Evolutionary conservation across 2,113 vertebrate genomes (phyloP).

Genomic region (Eubucco bourcierii): DNA sequence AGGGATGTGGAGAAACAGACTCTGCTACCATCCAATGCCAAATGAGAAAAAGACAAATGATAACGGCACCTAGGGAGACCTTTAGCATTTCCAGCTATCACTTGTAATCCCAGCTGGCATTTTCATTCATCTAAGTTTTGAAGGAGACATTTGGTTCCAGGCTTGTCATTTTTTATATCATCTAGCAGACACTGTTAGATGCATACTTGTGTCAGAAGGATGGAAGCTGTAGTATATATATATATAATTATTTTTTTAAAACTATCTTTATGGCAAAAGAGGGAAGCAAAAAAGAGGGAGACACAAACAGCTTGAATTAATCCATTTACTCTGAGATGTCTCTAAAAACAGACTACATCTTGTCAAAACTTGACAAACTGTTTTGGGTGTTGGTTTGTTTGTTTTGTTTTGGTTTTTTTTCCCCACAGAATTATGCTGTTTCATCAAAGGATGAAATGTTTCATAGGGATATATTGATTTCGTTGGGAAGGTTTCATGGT

Average conservation of each 20-base stretch:
- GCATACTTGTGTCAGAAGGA: not conserved
- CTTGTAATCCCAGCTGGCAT: not conserved
- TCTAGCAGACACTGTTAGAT: not conserved
- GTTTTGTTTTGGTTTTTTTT: not conserved
- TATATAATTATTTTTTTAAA: not conserved
- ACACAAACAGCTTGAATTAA: not conserved
- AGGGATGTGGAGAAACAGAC: not conserved
- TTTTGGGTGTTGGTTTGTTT: not conserved
- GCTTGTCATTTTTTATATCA: not conserved
- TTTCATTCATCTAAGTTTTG: not conserved
- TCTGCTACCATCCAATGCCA: not conserved
- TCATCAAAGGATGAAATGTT: not conserved
- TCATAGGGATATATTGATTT: not conserved
- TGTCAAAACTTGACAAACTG: conserved; percentile 25
- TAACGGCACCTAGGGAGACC: not conserved
- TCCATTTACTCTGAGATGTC: not conserved
- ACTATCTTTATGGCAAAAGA: not conserved
- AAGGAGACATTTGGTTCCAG: not conserved
- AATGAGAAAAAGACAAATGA: not conserved
- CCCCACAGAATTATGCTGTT: not conserved
- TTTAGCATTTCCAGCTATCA: not conserved
- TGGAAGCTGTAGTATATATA: not conserved
- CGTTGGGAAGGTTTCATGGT: not conserved
- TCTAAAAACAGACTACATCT: not conserved
- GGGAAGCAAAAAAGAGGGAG: not conserved